Evolutionary conservation across 2,113 vertebrate species (phyloP).

Genomic region (Aphyosemion australe): DNA sequence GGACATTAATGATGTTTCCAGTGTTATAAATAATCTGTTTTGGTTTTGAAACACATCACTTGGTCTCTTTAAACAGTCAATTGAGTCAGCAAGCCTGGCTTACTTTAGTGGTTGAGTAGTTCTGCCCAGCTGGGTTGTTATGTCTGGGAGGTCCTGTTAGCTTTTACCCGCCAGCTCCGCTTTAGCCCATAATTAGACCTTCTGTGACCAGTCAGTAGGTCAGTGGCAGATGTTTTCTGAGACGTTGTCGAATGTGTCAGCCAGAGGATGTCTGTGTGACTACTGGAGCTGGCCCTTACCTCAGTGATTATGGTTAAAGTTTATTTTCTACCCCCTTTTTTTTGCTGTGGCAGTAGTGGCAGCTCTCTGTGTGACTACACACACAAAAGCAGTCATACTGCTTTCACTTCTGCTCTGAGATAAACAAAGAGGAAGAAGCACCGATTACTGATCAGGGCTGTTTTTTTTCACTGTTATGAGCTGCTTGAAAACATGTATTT

Average conservation of each 20-base stretch:
- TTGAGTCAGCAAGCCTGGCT: constrained; percentile 52
- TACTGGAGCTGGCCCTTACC: constrained; percentile 42
- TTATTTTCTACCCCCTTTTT: constrained; percentile 29
- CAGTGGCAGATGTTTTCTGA: constrained; percentile 40
- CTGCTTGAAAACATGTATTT: constrained; percentile 2
- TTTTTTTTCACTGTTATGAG: constrained; percentile 8
- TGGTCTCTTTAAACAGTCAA: constrained; percentile 53
- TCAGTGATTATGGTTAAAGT: constrained; percentile 39
- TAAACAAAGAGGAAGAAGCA: constrained; percentile 72
- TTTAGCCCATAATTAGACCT: constrained; percentile 72
- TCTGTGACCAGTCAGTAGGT: constrained; percentile 59
- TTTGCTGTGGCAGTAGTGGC: constrained; percentile 16
- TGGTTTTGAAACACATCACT: constrained; percentile 56
- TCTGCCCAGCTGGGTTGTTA: constrained; percentile 65
- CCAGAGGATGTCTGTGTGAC: constrained; percentile 24
- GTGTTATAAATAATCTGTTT: constrained; percentile 66
- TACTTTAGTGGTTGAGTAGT: constrained; percentile 53
- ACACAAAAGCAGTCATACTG: constrained; percentile 54
- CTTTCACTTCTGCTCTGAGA: constrained; percentile 79
- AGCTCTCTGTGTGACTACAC: constrained; percentile 61
- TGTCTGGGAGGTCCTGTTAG: constrained; percentile 67
- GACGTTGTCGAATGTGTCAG: constrained; percentile 41
- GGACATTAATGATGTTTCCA: constrained; percentile 44
- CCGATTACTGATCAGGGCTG: constrained; percentile 17
- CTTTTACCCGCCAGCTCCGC: constrained; percentile 53